Evolutionary conservation across 2,888 invertebrate genomes (phyloP).

Genomic region (Acrobeloides nanus): DNA sequence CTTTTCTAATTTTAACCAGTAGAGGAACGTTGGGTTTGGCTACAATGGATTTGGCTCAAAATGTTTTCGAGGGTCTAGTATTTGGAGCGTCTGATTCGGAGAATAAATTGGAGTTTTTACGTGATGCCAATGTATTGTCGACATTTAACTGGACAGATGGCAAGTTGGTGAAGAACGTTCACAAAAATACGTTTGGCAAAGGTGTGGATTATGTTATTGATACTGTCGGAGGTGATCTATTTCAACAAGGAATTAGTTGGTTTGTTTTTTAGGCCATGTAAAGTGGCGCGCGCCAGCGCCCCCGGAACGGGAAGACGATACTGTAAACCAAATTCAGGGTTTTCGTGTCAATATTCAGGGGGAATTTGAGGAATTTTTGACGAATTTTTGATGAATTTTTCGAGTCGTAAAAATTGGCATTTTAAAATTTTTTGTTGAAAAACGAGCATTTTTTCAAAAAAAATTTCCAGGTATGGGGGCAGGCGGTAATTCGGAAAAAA

Average conservation of each 20-base stretch:
- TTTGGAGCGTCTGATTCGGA: conserved; percentile 66
- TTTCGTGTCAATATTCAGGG: too few species aligned
- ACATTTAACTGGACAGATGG: conserved; percentile 62
- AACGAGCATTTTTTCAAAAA: too few species aligned
- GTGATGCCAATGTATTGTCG: conserved; percentile 64
- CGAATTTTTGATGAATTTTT: too few species aligned
- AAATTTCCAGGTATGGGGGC: too few species aligned
- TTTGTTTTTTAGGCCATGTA: conserved; percentile 54
- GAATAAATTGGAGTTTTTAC: conserved; percentile 61
- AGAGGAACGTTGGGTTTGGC: conserved; percentile 64
- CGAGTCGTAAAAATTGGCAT: too few species aligned
- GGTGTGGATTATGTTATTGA: conserved; percentile 66
- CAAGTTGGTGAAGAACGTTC: conserved; percentile 59
- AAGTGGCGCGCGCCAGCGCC: too few species aligned
- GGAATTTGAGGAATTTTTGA: too few species aligned
- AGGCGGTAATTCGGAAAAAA: too few species aligned
- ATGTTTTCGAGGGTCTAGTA: conserved; percentile 66
- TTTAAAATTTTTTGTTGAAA: too few species aligned
- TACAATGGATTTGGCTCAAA: conserved; percentile 66
- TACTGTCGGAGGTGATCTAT: conserved; percentile 63
- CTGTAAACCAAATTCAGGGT: too few species aligned
- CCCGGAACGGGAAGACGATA: too few species aligned
- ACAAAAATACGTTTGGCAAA: conserved; percentile 61
- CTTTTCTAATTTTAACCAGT: conserved; percentile 65
- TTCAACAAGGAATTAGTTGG: conserved; percentile 62